A percentile compares a stretch with the other conserved stretches of the same genome.
These are phyloP conservation scores for Rhorus exstirpatorius DNA, from an alignment of 2,888 invertebrate species.

Conservation along the genomic window DNA sequence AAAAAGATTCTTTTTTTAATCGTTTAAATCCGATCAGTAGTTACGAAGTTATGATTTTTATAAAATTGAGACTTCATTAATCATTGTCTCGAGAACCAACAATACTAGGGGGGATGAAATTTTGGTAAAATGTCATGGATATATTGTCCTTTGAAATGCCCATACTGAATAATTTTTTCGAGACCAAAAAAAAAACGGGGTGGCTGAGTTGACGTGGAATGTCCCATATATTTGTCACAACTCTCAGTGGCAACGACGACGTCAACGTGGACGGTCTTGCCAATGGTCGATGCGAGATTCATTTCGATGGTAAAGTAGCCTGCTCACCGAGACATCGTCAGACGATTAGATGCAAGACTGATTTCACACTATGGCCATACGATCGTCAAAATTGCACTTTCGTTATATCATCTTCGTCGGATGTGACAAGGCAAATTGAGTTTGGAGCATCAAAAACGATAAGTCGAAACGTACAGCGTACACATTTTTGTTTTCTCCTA, in stretches of 20 bases:
- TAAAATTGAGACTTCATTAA: too few species aligned
- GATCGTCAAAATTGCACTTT: constrained; percentile 89
- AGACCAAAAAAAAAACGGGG: too few species aligned
- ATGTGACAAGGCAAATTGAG: constrained; percentile 88
- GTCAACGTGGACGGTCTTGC: constrained; percentile 66
- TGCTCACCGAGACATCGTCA: constrained; percentile 88
- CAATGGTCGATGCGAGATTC: constrained; percentile 86
- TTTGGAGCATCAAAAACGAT: constrained; percentile 82
- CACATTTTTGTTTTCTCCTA: not conserved
- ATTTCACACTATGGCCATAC: constrained; percentile 89
- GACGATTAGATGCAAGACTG: constrained; percentile 87
- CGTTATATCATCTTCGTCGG: constrained; percentile 89
- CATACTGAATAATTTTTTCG: too few species aligned
- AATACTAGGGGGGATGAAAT: too few species aligned
- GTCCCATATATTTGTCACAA: not conserved
- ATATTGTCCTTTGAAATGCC: too few species aligned
- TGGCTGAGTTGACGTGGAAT: too few species aligned
- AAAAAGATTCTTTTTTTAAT: too few species aligned
- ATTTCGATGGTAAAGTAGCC: constrained; percentile 87
- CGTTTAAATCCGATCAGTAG: too few species aligned
- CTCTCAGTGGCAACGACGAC: constrained; percentile 39
- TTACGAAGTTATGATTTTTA: too few species aligned
- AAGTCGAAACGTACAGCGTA: not conserved
- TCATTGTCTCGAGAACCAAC: too few species aligned
- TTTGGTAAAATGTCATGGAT: too few species aligned